A percentile compares a stretch with the other conserved stretches of the same genome.
phyloP scores from a whole-genome alignment of 2,888 invertebrate species.

The Lepidochitona cinerea region DNA sequence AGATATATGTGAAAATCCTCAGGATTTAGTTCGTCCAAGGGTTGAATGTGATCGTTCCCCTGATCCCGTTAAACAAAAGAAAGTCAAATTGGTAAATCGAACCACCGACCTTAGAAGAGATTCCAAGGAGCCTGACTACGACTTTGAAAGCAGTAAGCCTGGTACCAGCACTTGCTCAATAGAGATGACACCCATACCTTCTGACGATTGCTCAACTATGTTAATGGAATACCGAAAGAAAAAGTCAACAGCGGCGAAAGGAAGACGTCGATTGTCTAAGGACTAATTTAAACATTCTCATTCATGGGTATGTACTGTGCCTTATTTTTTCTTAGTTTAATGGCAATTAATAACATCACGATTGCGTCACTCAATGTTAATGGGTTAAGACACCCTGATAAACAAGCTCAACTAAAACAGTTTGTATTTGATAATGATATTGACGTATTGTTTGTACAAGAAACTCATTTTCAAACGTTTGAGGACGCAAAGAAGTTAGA shows the following conservation, averaged over 20 bases:
- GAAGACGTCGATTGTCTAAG: not conserved
- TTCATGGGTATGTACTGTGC: not conserved
- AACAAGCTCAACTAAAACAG: not conserved
- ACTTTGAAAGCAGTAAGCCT: too few species aligned
- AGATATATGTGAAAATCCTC: too few species aligned
- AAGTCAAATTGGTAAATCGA: too few species aligned
- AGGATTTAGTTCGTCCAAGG: too few species aligned
- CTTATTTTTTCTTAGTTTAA: not conserved
- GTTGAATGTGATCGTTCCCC: too few species aligned
- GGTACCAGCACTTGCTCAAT: too few species aligned
- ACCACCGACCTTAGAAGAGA: too few species aligned
- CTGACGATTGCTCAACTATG: not conserved
- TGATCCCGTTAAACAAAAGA: not conserved
- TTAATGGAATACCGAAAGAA: not conserved
- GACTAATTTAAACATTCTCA: not conserved
- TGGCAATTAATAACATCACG: not conserved
- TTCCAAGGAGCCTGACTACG: too few species aligned
- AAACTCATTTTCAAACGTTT: not conserved
- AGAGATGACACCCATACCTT: not conserved
- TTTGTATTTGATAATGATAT: not conserved
- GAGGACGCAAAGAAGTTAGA: not conserved
- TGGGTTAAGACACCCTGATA: not conserved
- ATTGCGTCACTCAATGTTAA: not conserved
- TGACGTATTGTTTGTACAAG: not conserved
- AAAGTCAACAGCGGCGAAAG: not conserved